Conservation (phyloP, 2,113 vertebrate species). For the Rhizomys pruinosus region DNA sequence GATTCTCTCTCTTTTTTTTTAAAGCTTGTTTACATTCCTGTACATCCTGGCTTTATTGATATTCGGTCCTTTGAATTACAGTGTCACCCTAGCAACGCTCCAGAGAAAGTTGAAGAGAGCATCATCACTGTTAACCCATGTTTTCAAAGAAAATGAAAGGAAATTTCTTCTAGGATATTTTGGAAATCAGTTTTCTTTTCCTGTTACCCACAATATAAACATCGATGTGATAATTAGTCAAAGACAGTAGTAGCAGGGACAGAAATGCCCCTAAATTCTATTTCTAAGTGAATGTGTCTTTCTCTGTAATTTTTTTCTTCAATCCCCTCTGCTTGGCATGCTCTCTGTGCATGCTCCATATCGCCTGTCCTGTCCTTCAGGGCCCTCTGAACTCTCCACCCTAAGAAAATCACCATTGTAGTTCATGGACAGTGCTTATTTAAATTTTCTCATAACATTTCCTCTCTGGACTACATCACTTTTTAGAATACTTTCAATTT, state of each 20-base stretch:
- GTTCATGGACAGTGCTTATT: neutral
- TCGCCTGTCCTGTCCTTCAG: neutral
- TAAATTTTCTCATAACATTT: neutral
- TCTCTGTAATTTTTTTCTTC: neutral
- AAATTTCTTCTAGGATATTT: constrained; percentile 16
- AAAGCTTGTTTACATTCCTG: constrained; percentile 86
- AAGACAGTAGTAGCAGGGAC: neutral
- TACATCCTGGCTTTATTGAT: constrained; percentile 84
- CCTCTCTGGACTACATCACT: neutral
- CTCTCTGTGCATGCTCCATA: neutral
- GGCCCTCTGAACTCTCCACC: neutral
- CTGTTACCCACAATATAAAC: neutral
- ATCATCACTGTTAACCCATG: constrained; percentile 62
- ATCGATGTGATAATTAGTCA: neutral
- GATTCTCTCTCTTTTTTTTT: constrained; percentile 79
- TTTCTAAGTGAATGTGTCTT: constrained; percentile 15
- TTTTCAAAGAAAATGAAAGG: constrained; percentile 66
- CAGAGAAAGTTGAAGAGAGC: constrained; percentile 78
- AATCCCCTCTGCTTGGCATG: neutral
- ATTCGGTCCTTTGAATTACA: constrained; percentile 85
- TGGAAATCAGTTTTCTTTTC: neutral
- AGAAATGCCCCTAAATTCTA: neutral
- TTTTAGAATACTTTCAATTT: too few relatives aligned
- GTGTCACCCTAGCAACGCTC: constrained; percentile 79
- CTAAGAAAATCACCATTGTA: neutral